These are phyloP conservation scores for Pygoscelis antarcticus DNA, from an alignment of 2,113 vertebrate genomes.

Conservation along the genomic window DNA sequence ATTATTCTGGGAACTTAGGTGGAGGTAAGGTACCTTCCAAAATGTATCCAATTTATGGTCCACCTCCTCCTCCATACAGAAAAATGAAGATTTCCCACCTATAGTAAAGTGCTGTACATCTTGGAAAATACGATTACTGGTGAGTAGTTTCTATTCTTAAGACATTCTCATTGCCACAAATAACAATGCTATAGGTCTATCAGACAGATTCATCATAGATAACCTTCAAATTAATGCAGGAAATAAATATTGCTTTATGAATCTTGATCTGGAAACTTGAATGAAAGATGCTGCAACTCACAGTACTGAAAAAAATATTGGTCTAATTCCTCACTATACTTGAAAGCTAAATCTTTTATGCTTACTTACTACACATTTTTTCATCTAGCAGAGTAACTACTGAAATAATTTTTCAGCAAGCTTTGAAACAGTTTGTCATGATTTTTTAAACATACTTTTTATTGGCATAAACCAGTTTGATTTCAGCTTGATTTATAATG, in stretches of 20 bases:
- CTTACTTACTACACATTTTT: background rate
- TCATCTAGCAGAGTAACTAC: background rate
- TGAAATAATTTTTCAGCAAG: conserved; percentile 21
- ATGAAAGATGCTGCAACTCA: background rate
- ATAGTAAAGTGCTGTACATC: background rate
- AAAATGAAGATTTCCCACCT: background rate
- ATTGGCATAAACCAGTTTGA: conserved; percentile 32
- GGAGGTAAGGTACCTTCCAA: background rate
- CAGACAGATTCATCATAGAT: background rate
- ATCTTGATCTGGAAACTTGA: background rate
- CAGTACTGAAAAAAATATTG: background rate
- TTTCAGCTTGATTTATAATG: conserved; percentile 46
- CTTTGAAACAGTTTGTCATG: background rate
- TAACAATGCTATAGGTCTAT: background rate
- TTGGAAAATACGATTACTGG: background rate
- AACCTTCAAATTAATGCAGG: background rate
- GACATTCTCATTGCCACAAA: background rate
- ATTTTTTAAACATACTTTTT: conserved; percentile 44
- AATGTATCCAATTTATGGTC: background rate
- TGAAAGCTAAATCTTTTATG: background rate
- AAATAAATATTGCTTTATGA: background rate
- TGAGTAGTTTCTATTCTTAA: background rate
- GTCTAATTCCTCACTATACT: background rate
- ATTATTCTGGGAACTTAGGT: background rate
- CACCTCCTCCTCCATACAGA: background rate